Evolutionary conservation across 1,140 invertebrate species (phyloP).

Genomic region (Aphaenogaster ashmeadi): DNA sequence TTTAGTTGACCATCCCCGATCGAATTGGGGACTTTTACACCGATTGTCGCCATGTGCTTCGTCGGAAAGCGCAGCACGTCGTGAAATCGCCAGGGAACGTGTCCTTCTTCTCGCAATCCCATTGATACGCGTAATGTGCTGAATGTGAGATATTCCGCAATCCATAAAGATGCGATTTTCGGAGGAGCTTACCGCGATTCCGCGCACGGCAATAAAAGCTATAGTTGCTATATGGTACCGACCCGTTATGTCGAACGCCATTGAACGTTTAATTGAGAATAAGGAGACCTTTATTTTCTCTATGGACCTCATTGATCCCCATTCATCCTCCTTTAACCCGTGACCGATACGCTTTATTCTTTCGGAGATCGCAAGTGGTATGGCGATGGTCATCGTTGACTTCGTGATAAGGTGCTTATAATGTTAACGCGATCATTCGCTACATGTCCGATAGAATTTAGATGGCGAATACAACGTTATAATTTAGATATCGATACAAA

Average conservation of each 20-base stretch:
- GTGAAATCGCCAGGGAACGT: constrained; percentile 55
- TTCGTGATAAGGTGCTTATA: neutral
- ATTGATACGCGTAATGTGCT: constrained; percentile 59
- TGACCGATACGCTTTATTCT: neutral
- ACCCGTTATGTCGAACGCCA: neutral
- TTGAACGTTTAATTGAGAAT: constrained; percentile 42
- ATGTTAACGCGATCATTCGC: neutral
- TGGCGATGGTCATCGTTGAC: neutral
- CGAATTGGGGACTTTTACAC: constrained; percentile 31
- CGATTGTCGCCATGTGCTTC: constrained; percentile 15
- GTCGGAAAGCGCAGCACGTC: constrained; percentile 58
- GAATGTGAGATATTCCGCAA: constrained; percentile 63
- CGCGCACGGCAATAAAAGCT: constrained; percentile 24
- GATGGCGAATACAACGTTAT: neutral
- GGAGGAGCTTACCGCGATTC: constrained; percentile 6
- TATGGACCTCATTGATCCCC: neutral
- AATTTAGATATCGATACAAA: neutral
- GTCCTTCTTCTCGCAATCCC: constrained; percentile 55
- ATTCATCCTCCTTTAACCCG: neutral
- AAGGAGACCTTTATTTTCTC: constrained; percentile 16
- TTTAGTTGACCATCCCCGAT: constrained; percentile 1
- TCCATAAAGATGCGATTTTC: constrained; percentile 60
- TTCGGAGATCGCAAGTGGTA: neutral
- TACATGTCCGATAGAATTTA: neutral
- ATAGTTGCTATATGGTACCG: neutral